Evolutionary conservation across 1,140 invertebrate species (phyloP).

Genomic region (Drusus annulatus): DNA sequence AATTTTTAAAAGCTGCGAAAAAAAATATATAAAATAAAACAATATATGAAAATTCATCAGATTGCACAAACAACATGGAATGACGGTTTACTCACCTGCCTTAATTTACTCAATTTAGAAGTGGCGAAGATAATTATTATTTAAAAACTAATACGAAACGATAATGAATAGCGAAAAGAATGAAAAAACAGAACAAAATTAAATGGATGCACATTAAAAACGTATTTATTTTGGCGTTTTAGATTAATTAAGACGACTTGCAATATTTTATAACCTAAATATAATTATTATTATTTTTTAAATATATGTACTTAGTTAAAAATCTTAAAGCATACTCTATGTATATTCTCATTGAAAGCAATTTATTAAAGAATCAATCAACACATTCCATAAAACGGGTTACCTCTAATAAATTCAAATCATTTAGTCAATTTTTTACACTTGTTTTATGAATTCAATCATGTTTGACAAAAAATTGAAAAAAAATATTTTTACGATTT

Average conservation of each 20-base stretch:
- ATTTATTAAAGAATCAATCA: constrained; percentile 1
- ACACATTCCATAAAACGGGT: constrained; percentile 2
- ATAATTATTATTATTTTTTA: constrained; percentile 17
- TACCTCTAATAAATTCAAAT: too few species aligned
- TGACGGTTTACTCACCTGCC: neutral
- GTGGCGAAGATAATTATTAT: neutral
- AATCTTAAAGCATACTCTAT: constrained; percentile 16
- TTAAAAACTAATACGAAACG: neutral
- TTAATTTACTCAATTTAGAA: constrained; percentile 10
- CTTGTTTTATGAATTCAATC: neutral
- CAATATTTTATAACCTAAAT: constrained; percentile 7
- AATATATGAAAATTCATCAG: neutral
- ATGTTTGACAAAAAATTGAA: neutral
- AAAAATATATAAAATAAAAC: too few species aligned
- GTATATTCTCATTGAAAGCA: neutral
- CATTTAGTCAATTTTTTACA: neutral
- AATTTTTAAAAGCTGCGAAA: too few species aligned
- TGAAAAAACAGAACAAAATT: neutral
- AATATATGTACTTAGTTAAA: constrained; percentile 18
- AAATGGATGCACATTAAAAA: constrained; percentile 17
- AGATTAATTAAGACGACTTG: neutral
- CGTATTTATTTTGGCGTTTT: constrained; percentile 1
- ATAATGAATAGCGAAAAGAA: neutral
- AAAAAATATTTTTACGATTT: neutral
- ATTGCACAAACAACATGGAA: constrained; percentile 8